These are phyloP conservation scores for Branchinecta lynchi DNA, from an alignment of 1,140 invertebrate genomes.

Conservation along the genomic window DNA sequence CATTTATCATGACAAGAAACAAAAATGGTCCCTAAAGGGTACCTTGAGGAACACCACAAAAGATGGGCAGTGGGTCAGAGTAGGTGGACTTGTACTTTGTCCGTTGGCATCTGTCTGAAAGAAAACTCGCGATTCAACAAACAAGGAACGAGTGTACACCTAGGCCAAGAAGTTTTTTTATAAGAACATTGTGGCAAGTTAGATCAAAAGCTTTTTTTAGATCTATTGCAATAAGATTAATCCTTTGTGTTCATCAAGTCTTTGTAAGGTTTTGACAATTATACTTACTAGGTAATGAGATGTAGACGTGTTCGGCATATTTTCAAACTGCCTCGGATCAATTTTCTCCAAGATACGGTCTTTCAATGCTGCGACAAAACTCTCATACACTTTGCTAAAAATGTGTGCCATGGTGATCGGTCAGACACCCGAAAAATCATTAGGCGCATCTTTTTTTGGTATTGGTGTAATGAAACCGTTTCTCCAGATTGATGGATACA, in stretches of 20 bases:
- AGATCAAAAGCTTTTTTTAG: conserved; percentile 10
- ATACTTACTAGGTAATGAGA: conserved; percentile 10
- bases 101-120: conserved; percentile 5
- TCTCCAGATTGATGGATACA: conserved; percentile 9
- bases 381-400: no score
- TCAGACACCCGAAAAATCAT: conserved; percentile 9
- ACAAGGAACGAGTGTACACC: conserved; percentile 1
- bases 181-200: conserved; percentile 9
- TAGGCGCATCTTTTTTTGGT: conserved; percentile 9
- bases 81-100: conserved; percentile 6
- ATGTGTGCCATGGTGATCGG: no score
- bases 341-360: no score
- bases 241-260: not conserved
- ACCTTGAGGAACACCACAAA: no score
- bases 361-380: no score
- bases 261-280: conserved; percentile 1
- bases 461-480: no score
- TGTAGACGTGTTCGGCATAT: conserved; percentile 8
- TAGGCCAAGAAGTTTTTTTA: conserved; percentile 2
- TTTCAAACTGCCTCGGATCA: conserved; percentile 4
- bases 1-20: no score
- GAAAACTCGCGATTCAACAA: not conserved
- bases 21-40: no score
- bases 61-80: no score
- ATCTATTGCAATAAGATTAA: conserved; percentile 10